Evolutionary conservation across 2,797 vertebrate genomes (phyloP).

Genomic region (Microctenopoma lineatum): DNA sequence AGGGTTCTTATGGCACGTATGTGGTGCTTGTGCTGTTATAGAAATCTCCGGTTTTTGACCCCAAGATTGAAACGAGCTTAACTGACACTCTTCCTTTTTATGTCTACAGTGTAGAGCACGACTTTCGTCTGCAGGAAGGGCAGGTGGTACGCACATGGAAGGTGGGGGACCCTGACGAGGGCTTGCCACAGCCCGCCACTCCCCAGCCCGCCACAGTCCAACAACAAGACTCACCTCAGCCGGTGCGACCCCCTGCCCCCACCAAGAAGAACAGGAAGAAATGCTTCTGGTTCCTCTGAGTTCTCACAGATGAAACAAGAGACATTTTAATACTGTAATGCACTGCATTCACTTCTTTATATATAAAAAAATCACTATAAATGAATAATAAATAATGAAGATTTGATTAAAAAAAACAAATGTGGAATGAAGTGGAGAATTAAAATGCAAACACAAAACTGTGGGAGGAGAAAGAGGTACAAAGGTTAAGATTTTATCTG

Average conservation of each 20-base stretch:
- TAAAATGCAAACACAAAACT: constrained; percentile 50
- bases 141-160: constrained; percentile 85
- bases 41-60: no score
- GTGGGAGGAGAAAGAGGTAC: constrained; percentile 46
- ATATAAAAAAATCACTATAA: constrained; percentile 22
- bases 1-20: no score
- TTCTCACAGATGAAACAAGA: constrained; percentile 10
- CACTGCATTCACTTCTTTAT: constrained; percentile 46
- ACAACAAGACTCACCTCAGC: constrained; percentile 78
- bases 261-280: constrained; percentile 85
- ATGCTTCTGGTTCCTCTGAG: constrained; percentile 87
- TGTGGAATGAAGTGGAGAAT: constrained; percentile 34
- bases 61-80: not conserved
- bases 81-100: not conserved
- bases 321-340: constrained; percentile 62
- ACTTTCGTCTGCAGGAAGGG: constrained; percentile 85
- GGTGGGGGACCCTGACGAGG: constrained; percentile 80
- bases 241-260: constrained; percentile 65
- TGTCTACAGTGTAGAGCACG: constrained; percentile 81
- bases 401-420: constrained; percentile 27
- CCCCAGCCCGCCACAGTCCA: constrained; percentile 67
- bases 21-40: no score
- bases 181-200: constrained; percentile 63
- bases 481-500: constrained; percentile 37
- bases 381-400: constrained; percentile 14